Conservation (phyloP, 2,113 vertebrate species). For the Corvus cornix region DNA sequence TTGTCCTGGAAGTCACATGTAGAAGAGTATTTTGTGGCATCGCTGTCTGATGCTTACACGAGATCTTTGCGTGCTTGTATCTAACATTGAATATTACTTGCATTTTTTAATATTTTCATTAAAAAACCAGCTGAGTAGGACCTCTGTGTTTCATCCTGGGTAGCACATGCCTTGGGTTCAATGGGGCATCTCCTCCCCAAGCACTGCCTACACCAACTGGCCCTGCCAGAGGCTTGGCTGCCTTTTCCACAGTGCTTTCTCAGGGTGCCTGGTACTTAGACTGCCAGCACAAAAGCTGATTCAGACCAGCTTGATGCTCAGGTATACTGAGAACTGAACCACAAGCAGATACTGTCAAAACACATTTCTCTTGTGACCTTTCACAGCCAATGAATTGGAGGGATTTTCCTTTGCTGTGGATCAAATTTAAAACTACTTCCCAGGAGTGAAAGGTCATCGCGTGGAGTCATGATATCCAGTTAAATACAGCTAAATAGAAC, state of each 20-base stretch:
- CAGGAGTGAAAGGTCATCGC: slow-evolving; percentile 78
- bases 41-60: background rate
- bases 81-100: background rate
- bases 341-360: slow-evolving; percentile 79
- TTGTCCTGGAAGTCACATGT: background rate
- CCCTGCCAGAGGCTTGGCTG: slow-evolving; percentile 31
- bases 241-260: slow-evolving; percentile 53
- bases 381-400: slow-evolving; percentile 79
- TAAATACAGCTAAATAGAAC: slow-evolving; percentile 84
- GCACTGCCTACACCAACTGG: background rate
- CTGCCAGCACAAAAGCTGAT: slow-evolving; percentile 76
- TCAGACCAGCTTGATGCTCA: slow-evolving; percentile 71
- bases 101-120: background rate
- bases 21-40: background rate
- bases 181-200: background rate
- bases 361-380: slow-evolving; percentile 84
- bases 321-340: slow-evolving; percentile 78
- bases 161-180: background rate
- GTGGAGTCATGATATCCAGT: slow-evolving; percentile 79
- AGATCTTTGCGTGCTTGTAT: background rate
- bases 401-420: slow-evolving; percentile 79
- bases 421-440: slow-evolving; percentile 84
- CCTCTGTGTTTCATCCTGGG: background rate
- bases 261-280: slow-evolving; percentile 60
- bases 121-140: background rate